Base-by-base conservation (phyloP, 2,113 vertebrate species). In the Isichthys henryi region DNA sequence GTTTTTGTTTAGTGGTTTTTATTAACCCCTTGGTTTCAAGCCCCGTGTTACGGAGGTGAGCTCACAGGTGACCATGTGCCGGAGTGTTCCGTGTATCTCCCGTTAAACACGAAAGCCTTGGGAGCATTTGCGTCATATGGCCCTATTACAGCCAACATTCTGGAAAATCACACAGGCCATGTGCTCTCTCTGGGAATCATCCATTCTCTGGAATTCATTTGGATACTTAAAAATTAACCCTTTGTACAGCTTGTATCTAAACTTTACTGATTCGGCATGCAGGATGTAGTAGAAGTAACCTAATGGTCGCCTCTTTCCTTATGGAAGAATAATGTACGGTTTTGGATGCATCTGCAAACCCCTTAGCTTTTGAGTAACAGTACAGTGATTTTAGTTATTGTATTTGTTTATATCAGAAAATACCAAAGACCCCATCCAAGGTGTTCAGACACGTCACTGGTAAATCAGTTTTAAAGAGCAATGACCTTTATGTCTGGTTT, bases 211-310 rank as follows among this genome's bases (percentile, higher is more conserved):
- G 91, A 91, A 88, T 62, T 84, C 50, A 87, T 90, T 89, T 88
- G 70, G 62, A 46, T 31, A 77, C 31, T 88, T 56, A 56, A 89
- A 87, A 50, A 90, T 88, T 87, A 48, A 52, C 74, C 88, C 50
- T 58, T 90, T 80, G 91, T 88, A 82, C 85, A 66, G 17, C 87
- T 90, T 88, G 89, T 90, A 89, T 74, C 62, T 62, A 13, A 66
- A 48, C 90, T 91, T 88, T 90, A 90, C 89, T 91, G 70, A 91
- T 89, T 91, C 87, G 77, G n/a, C 66, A 19, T 70, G 45, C 86
- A 92, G 88, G 89, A 90, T 90, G 90, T 86, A 89, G 48, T 86
- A 39, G 46, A 56, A 90, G 62, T 21, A 43, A 86, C 87, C 80
- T 66, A 87, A 90, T 91, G 56, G 52, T 85, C 88, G 39, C 89